phyloP scores from a whole-genome alignment of 2,113 vertebrate species.

The Myodes glareolus region DNA sequence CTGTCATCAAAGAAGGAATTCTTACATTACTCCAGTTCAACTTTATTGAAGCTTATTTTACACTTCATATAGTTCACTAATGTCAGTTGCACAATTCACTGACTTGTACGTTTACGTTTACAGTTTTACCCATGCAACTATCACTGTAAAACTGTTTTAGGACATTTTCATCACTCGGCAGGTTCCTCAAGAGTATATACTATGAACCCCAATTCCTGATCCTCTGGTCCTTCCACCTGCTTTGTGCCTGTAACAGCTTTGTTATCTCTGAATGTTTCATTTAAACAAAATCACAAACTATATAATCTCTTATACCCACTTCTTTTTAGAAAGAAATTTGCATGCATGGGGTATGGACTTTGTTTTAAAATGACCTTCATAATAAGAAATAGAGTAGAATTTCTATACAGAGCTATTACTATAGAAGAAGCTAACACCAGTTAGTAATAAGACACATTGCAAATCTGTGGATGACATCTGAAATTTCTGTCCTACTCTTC shows the following conservation, averaged over 20 bases:
- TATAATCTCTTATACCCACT: not conserved
- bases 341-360: not conserved
- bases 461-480: not conserved
- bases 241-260: not conserved
- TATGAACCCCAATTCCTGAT: not conserved
- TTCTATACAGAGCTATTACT: not conserved
- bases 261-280: not conserved
- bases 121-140: not conserved
- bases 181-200: not conserved
- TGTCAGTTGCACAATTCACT: not conserved
- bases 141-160: not conserved
- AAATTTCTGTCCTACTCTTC: constrained; percentile 47
- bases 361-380: constrained; percentile 9
- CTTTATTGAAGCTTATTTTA: not conserved
- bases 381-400: constrained; percentile 1
- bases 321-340: constrained; percentile 38
- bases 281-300: not conserved
- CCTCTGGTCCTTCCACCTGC: not conserved
- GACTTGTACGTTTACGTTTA: not conserved
- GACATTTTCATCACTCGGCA: not conserved
- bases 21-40: not conserved
- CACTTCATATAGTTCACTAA: not conserved
- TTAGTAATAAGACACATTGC: not conserved
- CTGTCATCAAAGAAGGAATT: not conserved
- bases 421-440: not conserved